Evolutionary conservation across 2,888 invertebrate species (phyloP), one percentile per base, ranked within the genome.

Genomic region (Drosophila gaucha): DNA sequence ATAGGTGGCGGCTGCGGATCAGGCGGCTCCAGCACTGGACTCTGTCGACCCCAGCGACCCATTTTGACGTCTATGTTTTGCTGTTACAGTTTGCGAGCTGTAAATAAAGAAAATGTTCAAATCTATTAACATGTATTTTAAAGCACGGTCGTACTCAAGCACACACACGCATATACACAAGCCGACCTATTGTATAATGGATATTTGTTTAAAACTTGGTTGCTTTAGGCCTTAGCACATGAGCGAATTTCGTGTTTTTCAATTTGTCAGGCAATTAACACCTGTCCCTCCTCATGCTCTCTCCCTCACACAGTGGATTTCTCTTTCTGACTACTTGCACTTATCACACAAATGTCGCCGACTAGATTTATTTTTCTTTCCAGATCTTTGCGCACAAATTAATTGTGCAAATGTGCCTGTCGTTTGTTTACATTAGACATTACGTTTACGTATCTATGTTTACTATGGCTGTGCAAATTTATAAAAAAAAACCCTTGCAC

Each of bases 21-120:
- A 43, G 91, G 91, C 0, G 91, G 91, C 65, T 91, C 91, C 46
- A 89, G 76, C 46, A 89, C 89, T 44, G 91, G 90, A 78, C 89
- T 91, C 78, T 91, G 91, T 56, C 90, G 89, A 63, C 91, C 90
- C 91, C 91, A 91, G 50, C 90, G 90, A 54, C 91, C 91, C 89
- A 91, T 91, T 69, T 71, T 80, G 46, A 59, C 30, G 46, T 44
- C 18, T 49, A 35, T 62, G 26, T 57, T 43, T 41, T 24, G 36
- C 10, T 56, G 38, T 62, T 75, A 62, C 74, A 73, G 33, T 57
- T 73, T 59, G 51, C 18, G 30, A 43, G 63, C 84, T 78, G 84
- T 55, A 83, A 80, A 60, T 55, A 78, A 80, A 80, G 68, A 59
- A 63, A 78, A 74, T 71, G 65, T 77, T 80, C 63, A 64, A 77